Evolutionary conservation across 2,888 invertebrate species (phyloP), one percentile per base, ranked within the genome.

Genomic region (Agriopis aurantiaria): DNA sequence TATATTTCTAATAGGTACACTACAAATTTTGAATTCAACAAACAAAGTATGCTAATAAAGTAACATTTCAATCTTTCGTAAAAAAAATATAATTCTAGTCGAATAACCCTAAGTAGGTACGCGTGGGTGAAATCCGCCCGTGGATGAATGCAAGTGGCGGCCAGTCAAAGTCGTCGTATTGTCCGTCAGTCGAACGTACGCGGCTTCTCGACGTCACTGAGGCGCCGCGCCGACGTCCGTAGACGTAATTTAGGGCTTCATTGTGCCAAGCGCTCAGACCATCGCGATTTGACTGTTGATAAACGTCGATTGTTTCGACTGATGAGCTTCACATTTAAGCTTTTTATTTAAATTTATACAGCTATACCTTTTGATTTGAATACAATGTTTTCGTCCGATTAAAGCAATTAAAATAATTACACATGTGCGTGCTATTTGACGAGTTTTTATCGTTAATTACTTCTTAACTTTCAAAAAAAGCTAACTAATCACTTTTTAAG

Each of bases 231-330:
- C 84, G 91, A 92, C 92, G 86, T 88, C 89, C 82, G 56, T 80
- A 69, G 80, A 84, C 84, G 91, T 93, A 91, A 93, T 93, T 93
- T 93, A 93, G 84, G 82, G 90, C 89, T 87, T 92, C 91, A 93
- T 93, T 93, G 93, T 93, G 86, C 89, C 89, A 87, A 80, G 81
- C 79, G 62, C 58, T 59, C 59, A 49, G 80, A 83, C 80, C 82
- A 74, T 81, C 82, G 80, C 86, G 92, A 92, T 93, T 88, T 87
- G 88, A 91, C 87, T 84, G 78, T 79, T 83, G 93, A 93, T 93
- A 93, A 88, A 85, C 80, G 68, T 63, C 81, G 88, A 91, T 88
- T 85, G 85, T 86, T 85, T 80, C 87, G 91, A 92, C 90, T 90
- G 92, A 91, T 91, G 89, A 85, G 83, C 85, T 88, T 91, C 91